Percentiles rank a stretch among this genome's conserved stretches.
Evolutionary conservation across 2,797 vertebrate species (phyloP).

Genomic region (Buphagus erythrorhynchus): DNA sequence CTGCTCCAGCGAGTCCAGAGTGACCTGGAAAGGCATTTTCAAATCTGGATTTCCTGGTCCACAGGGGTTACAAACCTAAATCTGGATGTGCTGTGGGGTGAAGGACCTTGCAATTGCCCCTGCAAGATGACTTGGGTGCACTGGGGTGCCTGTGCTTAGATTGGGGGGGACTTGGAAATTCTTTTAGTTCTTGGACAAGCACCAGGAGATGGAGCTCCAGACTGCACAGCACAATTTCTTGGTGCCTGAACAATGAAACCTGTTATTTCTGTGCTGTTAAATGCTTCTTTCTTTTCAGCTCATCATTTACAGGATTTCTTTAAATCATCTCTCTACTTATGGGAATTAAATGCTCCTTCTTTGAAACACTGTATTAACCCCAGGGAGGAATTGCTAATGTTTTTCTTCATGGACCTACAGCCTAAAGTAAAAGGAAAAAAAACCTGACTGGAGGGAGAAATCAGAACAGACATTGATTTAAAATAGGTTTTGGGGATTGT

Average conservation of each 20-base stretch:
- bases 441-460: background rate
- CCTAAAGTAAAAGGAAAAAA: background rate
- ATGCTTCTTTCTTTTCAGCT: slow-evolving; percentile 22
- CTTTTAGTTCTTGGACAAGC: background rate
- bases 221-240: background rate
- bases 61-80: background rate
- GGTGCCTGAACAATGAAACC: background rate
- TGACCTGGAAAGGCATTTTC: background rate
- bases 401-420: background rate
- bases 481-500: background rate
- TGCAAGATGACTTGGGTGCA: background rate
- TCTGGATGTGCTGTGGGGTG: rapidly evolving
- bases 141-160: background rate
- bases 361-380: background rate
- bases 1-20: background rate
- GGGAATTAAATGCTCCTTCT: slow-evolving; percentile 8
- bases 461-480: background rate
- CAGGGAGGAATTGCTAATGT: background rate
- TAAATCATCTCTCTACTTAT: background rate
- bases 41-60: background rate
- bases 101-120: background rate
- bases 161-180: background rate
- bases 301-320: slow-evolving; percentile 27
- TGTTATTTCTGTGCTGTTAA: background rate
- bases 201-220: slow-evolving; percentile 63